Percentiles rank a stretch among this genome's conserved stretches.
phyloP scores from a whole-genome alignment of 1,140 invertebrate species.

The Agraylea sexmaculata region DNA sequence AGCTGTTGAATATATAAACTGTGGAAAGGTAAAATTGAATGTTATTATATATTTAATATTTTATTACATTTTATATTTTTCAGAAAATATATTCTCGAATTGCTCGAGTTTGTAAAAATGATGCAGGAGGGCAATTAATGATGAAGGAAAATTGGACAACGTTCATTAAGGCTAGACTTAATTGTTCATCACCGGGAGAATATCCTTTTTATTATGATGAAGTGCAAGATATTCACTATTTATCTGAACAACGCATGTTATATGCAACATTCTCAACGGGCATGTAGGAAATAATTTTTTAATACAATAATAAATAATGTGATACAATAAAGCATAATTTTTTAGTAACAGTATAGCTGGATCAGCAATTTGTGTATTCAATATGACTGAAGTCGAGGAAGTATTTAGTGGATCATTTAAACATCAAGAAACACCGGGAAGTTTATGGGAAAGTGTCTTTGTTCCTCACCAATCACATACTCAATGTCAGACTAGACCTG shows the following conservation, averaged over 20 bases:
- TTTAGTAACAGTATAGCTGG: conserved; percentile 77
- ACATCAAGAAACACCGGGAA: conserved; percentile 59
- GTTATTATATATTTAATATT: neutral
- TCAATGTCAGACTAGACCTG: conserved; percentile 3
- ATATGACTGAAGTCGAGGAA: conserved; percentile 65
- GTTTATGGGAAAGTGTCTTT: conserved; percentile 56
- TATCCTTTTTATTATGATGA: conserved; percentile 92
- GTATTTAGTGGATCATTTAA: conserved; percentile 84
- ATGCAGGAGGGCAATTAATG: conserved; percentile 61
- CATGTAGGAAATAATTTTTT: conserved; percentile 43
- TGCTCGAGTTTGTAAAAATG: conserved; percentile 85
- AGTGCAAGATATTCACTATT: conserved; percentile 71
- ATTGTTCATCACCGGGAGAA: conserved; percentile 81
- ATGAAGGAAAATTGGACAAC: conserved; percentile 83
- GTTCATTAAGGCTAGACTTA: conserved; percentile 82
- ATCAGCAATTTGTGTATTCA: conserved; percentile 87
- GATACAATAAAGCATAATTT: conserved; percentile 15
- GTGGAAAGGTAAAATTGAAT: conserved; percentile 62
- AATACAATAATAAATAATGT: neutral
- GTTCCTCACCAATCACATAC: conserved; percentile 7
- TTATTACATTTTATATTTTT: conserved; percentile 18
- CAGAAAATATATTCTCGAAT: conserved; percentile 84
- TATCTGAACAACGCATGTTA: conserved; percentile 67
- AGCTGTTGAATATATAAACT: conserved; percentile 85
- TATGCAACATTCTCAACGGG: conserved; percentile 92